A percentile compares a stretch with the other conserved stretches of the same genome.
phyloP scores from a whole-genome alignment of 2,113 vertebrate species.

The Scalopus aquaticus region DNA sequence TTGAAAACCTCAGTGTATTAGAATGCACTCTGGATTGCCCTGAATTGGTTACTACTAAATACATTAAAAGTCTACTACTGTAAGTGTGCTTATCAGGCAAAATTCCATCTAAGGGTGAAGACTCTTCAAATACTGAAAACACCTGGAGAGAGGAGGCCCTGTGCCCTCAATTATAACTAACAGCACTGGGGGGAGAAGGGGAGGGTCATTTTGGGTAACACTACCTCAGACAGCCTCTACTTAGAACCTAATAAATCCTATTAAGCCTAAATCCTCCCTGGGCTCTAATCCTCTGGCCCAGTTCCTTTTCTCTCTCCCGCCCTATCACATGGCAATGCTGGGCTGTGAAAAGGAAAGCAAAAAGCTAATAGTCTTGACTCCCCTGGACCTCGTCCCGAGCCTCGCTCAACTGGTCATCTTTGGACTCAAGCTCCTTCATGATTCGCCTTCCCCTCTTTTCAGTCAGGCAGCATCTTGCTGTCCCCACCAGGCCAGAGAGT shows the following conservation, averaged over 20 bases:
- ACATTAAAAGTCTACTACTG: slow-evolving; percentile 53
- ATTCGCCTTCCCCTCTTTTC: neutral
- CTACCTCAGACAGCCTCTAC: slow-evolving; percentile 45
- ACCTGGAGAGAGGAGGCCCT: neutral
- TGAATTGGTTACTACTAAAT: slow-evolving; percentile 43
- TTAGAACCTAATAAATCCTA: slow-evolving; percentile 59
- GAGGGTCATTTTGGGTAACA: slow-evolving; percentile 10
- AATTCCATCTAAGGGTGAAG: slow-evolving; percentile 52
- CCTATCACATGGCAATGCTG: neutral
- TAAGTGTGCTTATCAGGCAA: slow-evolving; percentile 53
- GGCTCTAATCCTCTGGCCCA: slow-evolving; percentile 28
- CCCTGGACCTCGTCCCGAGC: neutral
- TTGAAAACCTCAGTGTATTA: slow-evolving; percentile 46
- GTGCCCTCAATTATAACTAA: slow-evolving; percentile 68
- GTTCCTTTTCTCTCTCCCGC: neutral
- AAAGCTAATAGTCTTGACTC: neutral
- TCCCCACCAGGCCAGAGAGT: neutral
- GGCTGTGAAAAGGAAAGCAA: neutral
- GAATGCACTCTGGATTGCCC: slow-evolving; percentile 23
- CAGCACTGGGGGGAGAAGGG: neutral
- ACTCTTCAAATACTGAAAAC: slow-evolving; percentile 59
- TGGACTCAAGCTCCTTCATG: neutral
- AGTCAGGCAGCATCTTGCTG: neutral
- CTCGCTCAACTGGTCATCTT: neutral
- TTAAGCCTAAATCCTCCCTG: slow-evolving; percentile 37